Evolutionary conservation across 2,797 vertebrate genomes (phyloP), one percentile per base, ranked within the genome.

Genomic region (Anisognathus igniventris): DNA sequence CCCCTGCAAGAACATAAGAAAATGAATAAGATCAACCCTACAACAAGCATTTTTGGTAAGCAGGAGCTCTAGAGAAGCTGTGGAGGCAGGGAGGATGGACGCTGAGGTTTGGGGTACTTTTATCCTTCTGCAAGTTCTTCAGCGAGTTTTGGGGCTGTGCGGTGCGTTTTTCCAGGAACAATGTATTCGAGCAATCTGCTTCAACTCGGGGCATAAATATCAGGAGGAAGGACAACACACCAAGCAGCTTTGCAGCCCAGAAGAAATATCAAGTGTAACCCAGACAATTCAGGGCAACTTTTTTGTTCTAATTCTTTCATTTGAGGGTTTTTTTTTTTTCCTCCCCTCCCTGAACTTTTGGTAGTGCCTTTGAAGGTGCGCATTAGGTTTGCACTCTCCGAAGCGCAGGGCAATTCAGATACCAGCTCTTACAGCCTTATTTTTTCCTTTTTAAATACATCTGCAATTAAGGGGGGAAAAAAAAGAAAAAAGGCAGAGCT

Each of bases 91-190:
- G 9, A 82, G 23, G n/a, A 51, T 9, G 4, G 4, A 84, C 67
- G 13, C 31, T 30, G 39, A 65, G 74, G 31, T 67, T n/a, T 58
- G 22, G 31, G n/a, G 3, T 73, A 72, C 79, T 78, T 90, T 22
- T 6, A 31, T 12, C 76, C 75, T 77, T 57, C 35, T 77, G 50
- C 85, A 97, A 97, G 95, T 97, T 96, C 60, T 28, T 39, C 51
- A 77, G 64, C 7, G 35, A 82, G 87, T 92, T 92, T 72, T 12
- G 58, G 88, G 80, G 73, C 48, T 33, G 61, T 37, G 47, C 54
- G 6, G 57, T 72, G 62, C 53, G 14, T 95, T 97, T 95, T 96
- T 91, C 92, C 76, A 95, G 51, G 76, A 96, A 96, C 87, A 97
- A 94, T 76, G 62, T 95, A 92, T 83, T 93, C 79, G 12, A 96